Percentiles rank a stretch among this genome's conserved stretches.
Evolutionary conservation across 2,888 invertebrate species (phyloP).

Genomic region (Lepidocyrtinus sp.): DNA sequence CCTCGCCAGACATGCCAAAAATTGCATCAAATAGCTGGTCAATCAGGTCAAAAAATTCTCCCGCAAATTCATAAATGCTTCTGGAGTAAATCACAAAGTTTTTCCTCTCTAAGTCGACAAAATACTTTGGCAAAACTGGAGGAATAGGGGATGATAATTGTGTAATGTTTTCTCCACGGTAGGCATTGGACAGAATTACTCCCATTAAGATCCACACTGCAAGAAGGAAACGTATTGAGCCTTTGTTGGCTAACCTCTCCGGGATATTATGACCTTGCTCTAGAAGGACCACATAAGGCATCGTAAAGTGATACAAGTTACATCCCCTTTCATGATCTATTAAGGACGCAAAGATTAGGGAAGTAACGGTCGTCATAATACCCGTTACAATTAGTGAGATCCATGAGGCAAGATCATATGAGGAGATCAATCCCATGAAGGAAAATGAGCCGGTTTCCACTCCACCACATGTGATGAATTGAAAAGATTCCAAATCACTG

Average conservation of each 20-base stretch:
- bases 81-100: not conserved
- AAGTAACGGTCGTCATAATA: not conserved
- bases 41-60: not conserved
- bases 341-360: not conserved
- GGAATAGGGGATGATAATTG: not conserved
- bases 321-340: not conserved
- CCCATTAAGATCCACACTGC: not conserved
- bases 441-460: not conserved
- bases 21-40: not conserved
- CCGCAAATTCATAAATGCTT: not conserved
- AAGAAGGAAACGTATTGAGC: not conserved
- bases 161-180: not conserved
- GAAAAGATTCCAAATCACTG: not conserved
- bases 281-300: not conserved
- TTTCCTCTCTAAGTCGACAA: not conserved
- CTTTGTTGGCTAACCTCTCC: not conserved
- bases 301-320: not conserved
- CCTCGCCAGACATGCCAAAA: not conserved
- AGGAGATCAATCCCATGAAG: not conserved
- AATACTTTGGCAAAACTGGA: not conserved
- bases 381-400: not conserved
- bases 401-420: not conserved
- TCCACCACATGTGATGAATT: not conserved
- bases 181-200: not conserved
- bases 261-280: not conserved